Base-by-base conservation (phyloP, 2,888 invertebrate species). In the Habrosyne pyritoides region DNA sequence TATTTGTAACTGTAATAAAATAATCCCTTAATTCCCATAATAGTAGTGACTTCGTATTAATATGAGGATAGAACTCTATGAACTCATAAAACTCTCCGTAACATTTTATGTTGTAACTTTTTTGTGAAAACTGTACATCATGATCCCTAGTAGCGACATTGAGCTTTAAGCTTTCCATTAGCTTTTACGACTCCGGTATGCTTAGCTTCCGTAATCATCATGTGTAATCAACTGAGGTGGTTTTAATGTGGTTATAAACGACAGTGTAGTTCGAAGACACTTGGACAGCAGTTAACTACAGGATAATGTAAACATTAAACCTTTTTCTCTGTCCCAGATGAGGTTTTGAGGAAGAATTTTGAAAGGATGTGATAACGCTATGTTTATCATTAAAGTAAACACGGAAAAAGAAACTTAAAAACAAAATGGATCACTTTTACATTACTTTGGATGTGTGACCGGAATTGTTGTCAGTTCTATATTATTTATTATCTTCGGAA, bases 301-400 rank as follows among this genome's bases (percentile, higher is more conserved):
- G 71, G 63, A 59, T 55, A 69, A 69, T 66, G 64, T 68, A 72
- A 79, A 79, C 71, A 75, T 53, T 61, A 22, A 64, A 68, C 68
- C 72, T 64, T 74, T 77, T 79, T 77, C 75, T 71, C 65, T 74
- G 52, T 53, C 53, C 51, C 36, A 53, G 52, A 53, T 33, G 47
- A 57, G 55, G 52, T 48, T 57, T 52, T 50, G 21, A 70, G 56
- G 59, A 66, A 65, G 71, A 72, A 67, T 69, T 74, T 71, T 65
- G 61, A 69, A 73, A 69, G 63, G 60, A 59, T 55, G 60, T 64
- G 81, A 81, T 80, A 81, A 78, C 47, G 56, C 53, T 56, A 28
- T 54, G 63, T 66, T 73, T 81, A 77, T 75, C 71, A 71, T 66
- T 53, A 53, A 69, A 60, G 57, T 71, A 70, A 65, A 72, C 72